Percentiles rank a stretch among this genome's conserved stretches.
phyloP scores from a whole-genome alignment of 1,140 invertebrate species.

The Drosophila seguyi region DNA sequence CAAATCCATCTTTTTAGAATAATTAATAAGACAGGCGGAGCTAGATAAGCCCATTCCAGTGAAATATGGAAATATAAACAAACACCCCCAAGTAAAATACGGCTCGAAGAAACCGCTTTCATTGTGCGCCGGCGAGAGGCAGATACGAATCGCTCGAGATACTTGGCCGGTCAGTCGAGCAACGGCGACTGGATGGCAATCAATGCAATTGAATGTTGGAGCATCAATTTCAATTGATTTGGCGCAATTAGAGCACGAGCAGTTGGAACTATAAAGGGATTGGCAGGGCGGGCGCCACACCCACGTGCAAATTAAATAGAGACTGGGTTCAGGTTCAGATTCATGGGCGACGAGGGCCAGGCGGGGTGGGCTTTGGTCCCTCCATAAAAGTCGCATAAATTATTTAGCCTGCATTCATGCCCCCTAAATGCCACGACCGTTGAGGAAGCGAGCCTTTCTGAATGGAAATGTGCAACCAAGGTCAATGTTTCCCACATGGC shows the following conservation, averaged over 20 bases:
- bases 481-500: constrained; percentile 59
- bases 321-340: constrained; percentile 17
- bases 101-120: constrained; percentile 1
- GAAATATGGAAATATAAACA: constrained; percentile 19
- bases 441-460: constrained; percentile 26
- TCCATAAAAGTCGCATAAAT: constrained; percentile 65
- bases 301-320: constrained; percentile 40
- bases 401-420: constrained; percentile 49
- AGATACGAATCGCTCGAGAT: constrained; percentile 13
- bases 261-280: constrained; percentile 20
- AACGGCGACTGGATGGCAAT: constrained; percentile 43
- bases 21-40: constrained; percentile 8
- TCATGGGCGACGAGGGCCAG: not conserved
- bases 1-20: constrained; percentile 22
- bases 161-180: constrained; percentile 11
- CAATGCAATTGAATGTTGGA: constrained; percentile 59
- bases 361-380: not conserved
- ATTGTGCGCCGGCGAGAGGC: constrained; percentile 6
- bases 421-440: constrained; percentile 34
- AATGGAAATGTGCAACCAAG: constrained; percentile 68
- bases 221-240: constrained; percentile 73
- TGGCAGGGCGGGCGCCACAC: not conserved
- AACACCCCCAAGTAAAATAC: not conserved
- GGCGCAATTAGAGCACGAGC: constrained; percentile 57
- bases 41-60: constrained; percentile 17